These are phyloP conservation scores for Sebastes reedi DNA, from an alignment of 2,797 vertebrate species.

Conservation along the genomic window DNA sequence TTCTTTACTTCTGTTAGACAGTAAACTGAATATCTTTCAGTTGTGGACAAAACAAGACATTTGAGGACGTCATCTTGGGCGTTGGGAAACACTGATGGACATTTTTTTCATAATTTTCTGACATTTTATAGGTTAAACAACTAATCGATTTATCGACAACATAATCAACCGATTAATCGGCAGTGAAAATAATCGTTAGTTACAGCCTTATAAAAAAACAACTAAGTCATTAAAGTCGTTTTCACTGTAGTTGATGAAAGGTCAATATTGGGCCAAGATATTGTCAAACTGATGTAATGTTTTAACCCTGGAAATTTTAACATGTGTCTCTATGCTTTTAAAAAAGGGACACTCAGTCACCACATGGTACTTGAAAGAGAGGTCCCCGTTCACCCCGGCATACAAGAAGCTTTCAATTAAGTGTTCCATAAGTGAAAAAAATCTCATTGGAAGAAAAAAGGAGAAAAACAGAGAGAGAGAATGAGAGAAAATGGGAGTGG, in stretches of 20 bases:
- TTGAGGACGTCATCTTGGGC: no score
- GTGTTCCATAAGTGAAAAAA: constrained; percentile 55
- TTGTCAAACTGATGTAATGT: not conserved
- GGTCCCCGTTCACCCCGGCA: constrained; percentile 26
- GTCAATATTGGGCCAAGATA: not conserved
- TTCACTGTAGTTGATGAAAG: not conserved
- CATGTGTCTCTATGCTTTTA: not conserved
- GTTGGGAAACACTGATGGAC: no score
- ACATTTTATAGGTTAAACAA: fast-evolving
- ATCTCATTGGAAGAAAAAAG: constrained; percentile 45
- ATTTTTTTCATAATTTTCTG: no score
- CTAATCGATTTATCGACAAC: no score
- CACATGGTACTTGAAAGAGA: constrained; percentile 40
- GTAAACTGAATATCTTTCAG: no score
- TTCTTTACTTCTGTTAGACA: no score
- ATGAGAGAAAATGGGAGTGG: constrained; percentile 47
- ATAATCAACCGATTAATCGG: no score
- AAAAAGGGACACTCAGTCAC: constrained; percentile 10
- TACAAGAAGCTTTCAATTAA: constrained; percentile 69
- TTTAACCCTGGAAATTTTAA: constrained; percentile 1
- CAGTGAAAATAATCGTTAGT: no score
- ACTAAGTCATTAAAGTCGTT: not conserved
- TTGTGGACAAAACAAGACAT: no score
- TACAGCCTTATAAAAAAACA: not conserved
- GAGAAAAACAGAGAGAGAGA: constrained; percentile 39